A percentile compares a stretch with the other conserved stretches of the same genome.
These are phyloP conservation scores for Pachyrhynchus sulphureomaculatus DNA, from an alignment of 1,140 invertebrate genomes.

Conservation along the genomic window DNA sequence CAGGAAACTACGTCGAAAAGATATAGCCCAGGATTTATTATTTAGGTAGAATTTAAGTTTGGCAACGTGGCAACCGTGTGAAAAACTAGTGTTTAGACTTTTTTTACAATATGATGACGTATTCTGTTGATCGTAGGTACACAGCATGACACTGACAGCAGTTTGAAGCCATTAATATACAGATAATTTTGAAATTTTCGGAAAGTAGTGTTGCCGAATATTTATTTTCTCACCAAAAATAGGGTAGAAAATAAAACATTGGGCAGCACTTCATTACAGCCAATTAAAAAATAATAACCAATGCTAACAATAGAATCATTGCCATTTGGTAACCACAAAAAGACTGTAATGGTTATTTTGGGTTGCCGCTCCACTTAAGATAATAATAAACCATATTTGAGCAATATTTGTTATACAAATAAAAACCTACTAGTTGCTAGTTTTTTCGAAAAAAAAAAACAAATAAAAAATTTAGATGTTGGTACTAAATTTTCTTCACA, in stretches of 20 bases:
- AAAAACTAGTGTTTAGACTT: background rate
- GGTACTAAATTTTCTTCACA: background rate
- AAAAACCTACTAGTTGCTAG: no score
- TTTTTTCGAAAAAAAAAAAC: background rate
- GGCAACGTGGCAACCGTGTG: background rate
- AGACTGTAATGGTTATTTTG: background rate
- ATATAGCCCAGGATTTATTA: conserved; percentile 50
- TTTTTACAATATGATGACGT: background rate
- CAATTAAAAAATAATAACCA: background rate
- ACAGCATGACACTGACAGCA: no score
- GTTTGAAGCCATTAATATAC: no score
- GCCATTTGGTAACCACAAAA: conserved; percentile 2
- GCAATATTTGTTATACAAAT: no score
- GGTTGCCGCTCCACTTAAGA: background rate
- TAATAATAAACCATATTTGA: no score
- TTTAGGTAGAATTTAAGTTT: conserved; percentile 23
- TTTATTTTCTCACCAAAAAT: background rate
- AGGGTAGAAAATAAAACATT: background rate
- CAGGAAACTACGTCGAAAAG: conserved; percentile 93
- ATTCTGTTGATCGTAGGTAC: background rate
- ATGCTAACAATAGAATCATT: conserved; percentile 26
- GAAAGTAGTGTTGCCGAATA: background rate
- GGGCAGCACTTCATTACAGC: background rate
- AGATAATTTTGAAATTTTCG: no score
- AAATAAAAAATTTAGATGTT: background rate